Evolutionary conservation across 2,888 invertebrate species (phyloP).

Genomic region (Luffia ferchaultella): DNA sequence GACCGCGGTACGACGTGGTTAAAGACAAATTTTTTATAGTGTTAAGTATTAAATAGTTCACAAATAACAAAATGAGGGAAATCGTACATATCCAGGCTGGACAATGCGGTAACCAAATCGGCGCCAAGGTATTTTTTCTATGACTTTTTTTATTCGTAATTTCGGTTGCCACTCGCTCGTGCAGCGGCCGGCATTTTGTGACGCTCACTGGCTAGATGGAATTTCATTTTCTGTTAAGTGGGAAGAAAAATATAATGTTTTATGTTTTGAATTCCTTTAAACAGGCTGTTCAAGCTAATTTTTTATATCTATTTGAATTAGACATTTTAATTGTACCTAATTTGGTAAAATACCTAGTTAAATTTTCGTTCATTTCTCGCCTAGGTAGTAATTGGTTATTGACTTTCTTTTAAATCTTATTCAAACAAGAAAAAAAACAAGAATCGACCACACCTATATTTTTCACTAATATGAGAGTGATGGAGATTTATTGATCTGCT

Average conservation of each 20-base stretch:
- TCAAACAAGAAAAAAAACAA: too few species aligned
- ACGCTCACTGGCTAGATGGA: background rate
- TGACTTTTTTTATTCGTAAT: slow-evolving; percentile 3
- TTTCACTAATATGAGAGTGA: background rate
- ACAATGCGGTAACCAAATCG: slow-evolving; percentile 58
- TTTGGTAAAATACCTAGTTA: too few species aligned
- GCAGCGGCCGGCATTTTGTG: slow-evolving; percentile 60
- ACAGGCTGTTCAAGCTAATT: too few species aligned
- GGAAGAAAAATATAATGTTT: too few species aligned
- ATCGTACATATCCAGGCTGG: slow-evolving; percentile 71
- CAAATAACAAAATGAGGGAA: slow-evolving; percentile 66
- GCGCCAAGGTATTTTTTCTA: slow-evolving; percentile 65
- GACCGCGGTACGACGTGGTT: slow-evolving; percentile 1
- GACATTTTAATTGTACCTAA: too few species aligned
- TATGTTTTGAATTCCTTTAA: too few species aligned
- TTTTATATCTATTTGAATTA: too few species aligned
- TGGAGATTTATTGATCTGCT: too few species aligned
- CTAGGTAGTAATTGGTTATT: too few species aligned
- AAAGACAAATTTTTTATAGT: slow-evolving; percentile 2
- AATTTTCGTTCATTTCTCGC: too few species aligned
- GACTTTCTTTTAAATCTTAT: too few species aligned
- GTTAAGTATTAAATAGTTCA: slow-evolving; percentile 4
- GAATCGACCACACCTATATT: background rate
- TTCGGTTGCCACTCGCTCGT: slow-evolving; percentile 17
- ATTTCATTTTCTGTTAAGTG: background rate